Evolutionary conservation across 2,113 vertebrate species (phyloP).

Genomic region (Pygoscelis antarcticus): DNA sequence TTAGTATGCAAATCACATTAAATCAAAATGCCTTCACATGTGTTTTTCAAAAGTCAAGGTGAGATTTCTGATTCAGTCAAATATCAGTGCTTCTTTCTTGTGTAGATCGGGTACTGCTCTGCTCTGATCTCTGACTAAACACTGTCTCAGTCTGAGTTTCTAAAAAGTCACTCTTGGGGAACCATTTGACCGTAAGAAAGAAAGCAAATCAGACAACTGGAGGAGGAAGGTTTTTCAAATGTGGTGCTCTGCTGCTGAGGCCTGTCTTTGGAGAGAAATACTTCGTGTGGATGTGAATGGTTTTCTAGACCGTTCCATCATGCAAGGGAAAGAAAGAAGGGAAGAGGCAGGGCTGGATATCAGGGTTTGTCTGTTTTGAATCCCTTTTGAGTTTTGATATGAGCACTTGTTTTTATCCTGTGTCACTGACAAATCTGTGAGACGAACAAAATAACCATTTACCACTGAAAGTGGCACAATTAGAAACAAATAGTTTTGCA

Average conservation of each 20-base stretch:
- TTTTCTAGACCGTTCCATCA: neutral
- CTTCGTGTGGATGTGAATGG: accelerated
- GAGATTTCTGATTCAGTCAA: neutral
- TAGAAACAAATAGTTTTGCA: neutral
- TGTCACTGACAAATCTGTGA: neutral
- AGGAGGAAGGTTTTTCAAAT: neutral
- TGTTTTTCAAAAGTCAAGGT: neutral
- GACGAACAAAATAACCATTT: neutral
- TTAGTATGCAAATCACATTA: slow-evolving; percentile 9
- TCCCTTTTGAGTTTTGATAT: neutral
- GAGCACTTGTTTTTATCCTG: neutral
- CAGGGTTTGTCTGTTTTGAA: neutral
- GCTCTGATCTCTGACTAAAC: neutral
- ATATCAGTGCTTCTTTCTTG: neutral
- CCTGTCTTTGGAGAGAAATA: neutral
- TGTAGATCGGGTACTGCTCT: neutral
- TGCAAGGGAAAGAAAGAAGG: neutral
- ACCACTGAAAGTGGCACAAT: neutral
- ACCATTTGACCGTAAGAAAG: neutral
- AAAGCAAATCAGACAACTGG: neutral
- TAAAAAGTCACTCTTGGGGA: neutral
- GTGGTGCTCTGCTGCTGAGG: neutral
- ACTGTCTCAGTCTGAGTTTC: neutral
- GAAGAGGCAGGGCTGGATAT: neutral
- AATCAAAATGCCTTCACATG: neutral